Base-by-base conservation (phyloP, 2,797 vertebrate species). In the Sternarchorhynchus goeldii region DNA sequence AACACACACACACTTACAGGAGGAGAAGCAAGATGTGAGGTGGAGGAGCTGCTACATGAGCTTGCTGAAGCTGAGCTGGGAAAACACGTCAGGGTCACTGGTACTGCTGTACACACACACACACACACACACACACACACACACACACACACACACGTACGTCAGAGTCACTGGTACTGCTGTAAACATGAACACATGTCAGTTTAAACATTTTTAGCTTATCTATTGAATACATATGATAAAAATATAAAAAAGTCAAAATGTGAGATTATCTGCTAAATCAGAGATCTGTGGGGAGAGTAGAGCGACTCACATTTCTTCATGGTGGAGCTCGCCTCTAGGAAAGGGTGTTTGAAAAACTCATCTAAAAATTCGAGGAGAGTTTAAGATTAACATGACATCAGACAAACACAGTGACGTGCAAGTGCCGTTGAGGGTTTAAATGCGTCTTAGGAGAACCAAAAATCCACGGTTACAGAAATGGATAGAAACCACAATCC, bases 21-120 rank as follows among this genome's bases (percentile, higher is more conserved):
- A 8, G 98, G 96, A 12, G 98, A 99, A 39, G 96, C 96, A 56
- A 98, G 91, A 86, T 98, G 98, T 63, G 98, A 99, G 17, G 96
- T 96, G 82, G 96, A 98, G 4, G 97, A 99, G 89, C 97, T 99
- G 93, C 97, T 97, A 84, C 96, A 99, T 57, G 96, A 99, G 88
- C 97, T 99, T 81, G 95, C 96, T 0, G 97, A 99, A 14, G 94
- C 95, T 1, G 97, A 99, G 83, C 96, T 97, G 2, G 97, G 96
- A 69, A 96, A 96, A 12, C 96, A 96, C 82, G 95, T 96, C 93
- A 97, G 95, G 65, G 96, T 95, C 91, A 96, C 95, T 0, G 94
- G 95, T 90, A 95, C 92, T 86, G 88, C 91, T 92, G 88, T 0
- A 70, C 55, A 75, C 14, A 76, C 29, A 72, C 6, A 86, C 5